Evolutionary conservation across 2,113 vertebrate species (phyloP).

Genomic region (Azemiops feae): DNA sequence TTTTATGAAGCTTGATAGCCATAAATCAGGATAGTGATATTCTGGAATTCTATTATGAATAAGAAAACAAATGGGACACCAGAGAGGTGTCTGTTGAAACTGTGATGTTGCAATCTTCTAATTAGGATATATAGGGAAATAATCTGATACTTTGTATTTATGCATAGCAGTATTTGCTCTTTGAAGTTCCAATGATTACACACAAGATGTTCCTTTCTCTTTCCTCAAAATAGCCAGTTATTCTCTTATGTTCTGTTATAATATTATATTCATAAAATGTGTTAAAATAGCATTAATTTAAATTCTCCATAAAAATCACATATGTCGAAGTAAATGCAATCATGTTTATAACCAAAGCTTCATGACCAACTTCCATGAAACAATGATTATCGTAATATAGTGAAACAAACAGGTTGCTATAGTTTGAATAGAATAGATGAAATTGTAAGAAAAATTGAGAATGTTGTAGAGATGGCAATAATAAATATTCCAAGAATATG

Average conservation of each 20-base stretch:
- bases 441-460: not conserved
- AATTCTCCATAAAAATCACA: constrained; percentile 52
- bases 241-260: not conserved
- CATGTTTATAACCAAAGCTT: constrained; percentile 47
- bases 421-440: not conserved
- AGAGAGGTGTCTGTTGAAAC: not conserved
- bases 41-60: not conserved
- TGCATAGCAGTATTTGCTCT: not conserved
- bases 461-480: not conserved
- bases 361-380: constrained; percentile 22
- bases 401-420: not conserved
- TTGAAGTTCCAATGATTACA: constrained; percentile 54
- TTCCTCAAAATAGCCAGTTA: constrained; percentile 43
- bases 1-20: not conserved
- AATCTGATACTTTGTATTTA: not conserved
- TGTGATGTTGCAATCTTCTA: not conserved
- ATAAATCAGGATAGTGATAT: not conserved
- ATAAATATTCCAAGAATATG: not conserved
- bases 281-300: constrained; percentile 30
- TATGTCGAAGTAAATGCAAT: constrained; percentile 48
- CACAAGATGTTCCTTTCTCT: constrained; percentile 29
- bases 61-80: not conserved
- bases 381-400: not conserved
- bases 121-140: not conserved
- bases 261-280: not conserved